A percentile compares a stretch with the other conserved stretches of the same genome.
Evolutionary conservation across 53 echinoderm and acorn worm genomes (phyloP).

Genomic region (Actinopyga echinites): DNA sequence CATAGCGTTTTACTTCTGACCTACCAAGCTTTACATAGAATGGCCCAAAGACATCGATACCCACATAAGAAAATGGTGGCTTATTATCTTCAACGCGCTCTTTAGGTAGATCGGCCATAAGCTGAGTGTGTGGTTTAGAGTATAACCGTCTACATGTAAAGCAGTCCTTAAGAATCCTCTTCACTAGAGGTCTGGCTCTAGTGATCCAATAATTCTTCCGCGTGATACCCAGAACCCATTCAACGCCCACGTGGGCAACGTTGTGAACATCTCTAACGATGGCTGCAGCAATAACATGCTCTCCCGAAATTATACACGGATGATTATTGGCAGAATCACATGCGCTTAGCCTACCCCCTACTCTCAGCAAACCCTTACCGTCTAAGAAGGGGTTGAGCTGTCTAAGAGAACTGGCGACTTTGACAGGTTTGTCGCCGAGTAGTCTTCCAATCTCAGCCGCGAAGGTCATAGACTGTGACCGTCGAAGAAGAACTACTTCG

Average conservation of each 20-base stretch:
- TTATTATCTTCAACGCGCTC: too few species aligned
- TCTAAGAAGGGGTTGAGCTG: neutral
- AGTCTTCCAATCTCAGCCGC: conserved; percentile 1
- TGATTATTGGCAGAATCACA: neutral
- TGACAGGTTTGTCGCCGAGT: neutral
- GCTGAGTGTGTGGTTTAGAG: neutral
- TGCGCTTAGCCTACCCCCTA: neutral
- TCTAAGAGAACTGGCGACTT: neutral
- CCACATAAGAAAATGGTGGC: too few species aligned
- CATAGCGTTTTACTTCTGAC: too few species aligned
- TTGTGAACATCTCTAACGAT: conserved; percentile 1
- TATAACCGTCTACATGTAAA: neutral
- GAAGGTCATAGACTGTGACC: neutral
- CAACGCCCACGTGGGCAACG: too few species aligned
- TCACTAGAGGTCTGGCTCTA: neutral
- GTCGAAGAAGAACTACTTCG: neutral
- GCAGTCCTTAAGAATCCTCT: neutral
- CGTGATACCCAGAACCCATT: neutral
- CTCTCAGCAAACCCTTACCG: neutral
- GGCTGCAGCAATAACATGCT: neutral
- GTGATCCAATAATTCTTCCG: neutral
- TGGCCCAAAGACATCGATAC: too few species aligned
- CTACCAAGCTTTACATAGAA: too few species aligned
- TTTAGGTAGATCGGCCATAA: neutral
- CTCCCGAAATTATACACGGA: neutral